phyloP scores from a whole-genome alignment of 2,113 vertebrate genomes.

The Pygoscelis adeliae region DNA sequence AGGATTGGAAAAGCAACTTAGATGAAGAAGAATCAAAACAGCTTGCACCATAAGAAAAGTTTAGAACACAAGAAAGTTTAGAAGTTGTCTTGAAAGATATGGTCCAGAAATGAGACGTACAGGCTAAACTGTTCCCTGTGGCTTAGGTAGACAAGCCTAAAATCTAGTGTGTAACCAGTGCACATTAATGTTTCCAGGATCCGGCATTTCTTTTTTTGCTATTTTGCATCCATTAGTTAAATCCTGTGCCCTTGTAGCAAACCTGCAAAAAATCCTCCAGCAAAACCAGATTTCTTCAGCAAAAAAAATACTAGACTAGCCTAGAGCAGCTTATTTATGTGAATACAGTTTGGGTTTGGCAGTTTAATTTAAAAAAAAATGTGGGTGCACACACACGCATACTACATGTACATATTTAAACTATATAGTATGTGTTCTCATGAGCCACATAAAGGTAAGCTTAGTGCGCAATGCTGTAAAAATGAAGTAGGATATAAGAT shows the following conservation, averaged over 20 bases:
- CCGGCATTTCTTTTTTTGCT: background rate
- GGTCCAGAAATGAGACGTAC: background rate
- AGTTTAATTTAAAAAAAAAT: no score
- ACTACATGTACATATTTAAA: background rate
- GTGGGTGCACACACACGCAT: no score
- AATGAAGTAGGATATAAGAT: background rate
- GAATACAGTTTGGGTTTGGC: background rate
- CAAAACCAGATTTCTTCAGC: background rate
- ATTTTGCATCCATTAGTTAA: background rate
- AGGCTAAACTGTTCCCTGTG: background rate
- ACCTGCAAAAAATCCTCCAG: background rate
- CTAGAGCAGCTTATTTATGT: background rate
- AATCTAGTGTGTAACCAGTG: background rate
- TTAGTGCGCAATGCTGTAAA: background rate
- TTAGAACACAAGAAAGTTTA: background rate
- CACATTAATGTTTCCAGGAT: background rate
- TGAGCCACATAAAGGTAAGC: background rate
- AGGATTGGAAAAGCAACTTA: background rate
- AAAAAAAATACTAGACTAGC: background rate
- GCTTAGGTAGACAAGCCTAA: background rate
- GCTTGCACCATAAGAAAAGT: background rate
- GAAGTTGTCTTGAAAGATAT: background rate
- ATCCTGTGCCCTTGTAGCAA: background rate
- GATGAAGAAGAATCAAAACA: background rate
- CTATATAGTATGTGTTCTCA: background rate